Evolutionary conservation across 2,113 vertebrate genomes (phyloP).

Genomic region (Takifugu flavidus): DNA sequence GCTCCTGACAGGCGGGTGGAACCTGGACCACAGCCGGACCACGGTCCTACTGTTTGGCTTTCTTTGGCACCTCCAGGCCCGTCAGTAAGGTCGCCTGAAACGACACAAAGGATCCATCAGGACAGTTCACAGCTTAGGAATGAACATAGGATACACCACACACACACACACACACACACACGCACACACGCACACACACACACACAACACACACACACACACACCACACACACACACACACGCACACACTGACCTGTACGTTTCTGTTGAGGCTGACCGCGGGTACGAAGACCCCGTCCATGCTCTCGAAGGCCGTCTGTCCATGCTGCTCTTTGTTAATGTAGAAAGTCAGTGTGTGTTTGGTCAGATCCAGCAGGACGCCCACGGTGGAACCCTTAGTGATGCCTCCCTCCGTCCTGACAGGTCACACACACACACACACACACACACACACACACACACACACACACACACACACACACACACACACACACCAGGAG

Average conservation of each 20-base stretch:
- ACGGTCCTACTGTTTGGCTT: slow-evolving; percentile 66
- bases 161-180: neutral
- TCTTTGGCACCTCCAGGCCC: slow-evolving; percentile 89
- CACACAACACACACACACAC: neutral
- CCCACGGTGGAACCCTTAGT: slow-evolving; percentile 88
- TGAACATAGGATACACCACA: neutral
- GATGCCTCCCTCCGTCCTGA: slow-evolving; percentile 94
- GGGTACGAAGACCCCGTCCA: slow-evolving; percentile 95
- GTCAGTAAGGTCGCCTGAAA: slow-evolving; percentile 89
- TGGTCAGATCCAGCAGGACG: slow-evolving; percentile 89
- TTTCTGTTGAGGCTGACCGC: slow-evolving; percentile 97
- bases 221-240: slow-evolving; percentile 9
- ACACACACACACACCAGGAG: neutral
- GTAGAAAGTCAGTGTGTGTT: slow-evolving; percentile 90
- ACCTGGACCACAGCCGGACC: neutral
- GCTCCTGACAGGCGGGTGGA: neutral
- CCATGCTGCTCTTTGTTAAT: slow-evolving; percentile 97
- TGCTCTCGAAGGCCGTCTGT: slow-evolving; percentile 88
- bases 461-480: neutral
- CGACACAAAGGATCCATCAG: neutral
- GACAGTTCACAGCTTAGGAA: neutral
- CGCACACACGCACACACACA: no score
- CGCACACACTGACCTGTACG: slow-evolving; percentile 81
- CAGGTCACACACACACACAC: slow-evolving; percentile 18
- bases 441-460: slow-evolving; percentile 22